Conservation (phyloP, 2,888 invertebrate species). For the Nephrotoma appendiculata region DNA sequence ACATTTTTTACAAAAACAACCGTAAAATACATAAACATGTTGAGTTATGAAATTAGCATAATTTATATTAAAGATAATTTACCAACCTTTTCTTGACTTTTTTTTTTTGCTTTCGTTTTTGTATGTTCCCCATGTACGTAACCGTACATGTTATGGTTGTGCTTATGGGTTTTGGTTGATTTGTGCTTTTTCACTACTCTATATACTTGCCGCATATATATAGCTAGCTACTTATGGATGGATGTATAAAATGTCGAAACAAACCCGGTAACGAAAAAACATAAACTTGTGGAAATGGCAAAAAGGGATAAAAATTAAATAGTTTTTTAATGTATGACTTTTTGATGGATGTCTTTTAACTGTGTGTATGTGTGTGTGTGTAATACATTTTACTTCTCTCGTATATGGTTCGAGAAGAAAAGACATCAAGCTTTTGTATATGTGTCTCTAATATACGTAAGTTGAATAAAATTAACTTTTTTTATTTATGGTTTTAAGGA, state of each 20-base stretch:
- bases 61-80: neutral
- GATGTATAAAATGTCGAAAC: neutral
- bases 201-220: neutral
- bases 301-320: neutral
- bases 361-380: neutral
- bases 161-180: neutral
- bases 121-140: neutral
- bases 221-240: too few relatives aligned
- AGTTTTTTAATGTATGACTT: neutral
- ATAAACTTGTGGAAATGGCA: neutral
- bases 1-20: neutral
- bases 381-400: neutral
- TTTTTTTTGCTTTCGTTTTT: neutral
- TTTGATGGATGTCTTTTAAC: neutral
- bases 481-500: neutral
- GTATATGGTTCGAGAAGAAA: neutral
- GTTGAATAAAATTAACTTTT: neutral
- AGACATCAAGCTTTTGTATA: neutral
- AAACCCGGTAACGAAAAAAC: neutral
- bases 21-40: neutral
- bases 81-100: neutral
- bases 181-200: neutral
- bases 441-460: neutral
- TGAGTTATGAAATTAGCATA: neutral
- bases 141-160: neutral